phyloP scores from a whole-genome alignment of 2,888 invertebrate genomes.

The Xanthorhoe designata region DNA sequence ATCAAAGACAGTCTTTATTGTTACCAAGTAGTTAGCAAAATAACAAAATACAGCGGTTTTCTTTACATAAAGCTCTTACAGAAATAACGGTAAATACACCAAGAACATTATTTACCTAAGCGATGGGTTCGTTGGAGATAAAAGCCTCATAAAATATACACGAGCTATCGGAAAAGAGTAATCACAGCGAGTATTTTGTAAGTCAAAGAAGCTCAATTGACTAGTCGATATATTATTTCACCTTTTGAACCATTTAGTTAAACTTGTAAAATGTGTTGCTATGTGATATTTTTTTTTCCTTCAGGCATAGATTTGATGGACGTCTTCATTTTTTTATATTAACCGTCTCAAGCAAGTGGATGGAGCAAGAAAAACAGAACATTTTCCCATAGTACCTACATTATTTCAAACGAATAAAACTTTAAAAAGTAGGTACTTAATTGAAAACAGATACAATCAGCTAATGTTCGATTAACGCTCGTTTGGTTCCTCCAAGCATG shows the following conservation, averaged over 20 bases:
- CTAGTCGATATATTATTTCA: neutral
- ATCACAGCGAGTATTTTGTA: constrained; percentile 25
- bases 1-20: constrained; percentile 77
- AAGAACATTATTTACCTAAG: constrained; percentile 29
- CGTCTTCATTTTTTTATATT: no score
- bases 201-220: neutral
- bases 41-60: constrained; percentile 63
- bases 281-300: no score
- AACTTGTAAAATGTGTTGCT: no score
- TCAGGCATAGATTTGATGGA: no score
- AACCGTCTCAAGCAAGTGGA: no score
- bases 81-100: constrained; percentile 27
- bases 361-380: no score
- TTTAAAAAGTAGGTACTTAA: constrained; percentile 1
- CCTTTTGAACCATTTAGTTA: neutral
- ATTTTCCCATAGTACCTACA: no score
- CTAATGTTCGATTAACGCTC: constrained; percentile 10
- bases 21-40: constrained; percentile 69
- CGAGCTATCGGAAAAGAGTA: constrained; percentile 29
- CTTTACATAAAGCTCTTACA: constrained; percentile 44
- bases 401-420: no score
- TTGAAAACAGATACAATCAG: constrained; percentile 10
- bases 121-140: constrained; percentile 36
- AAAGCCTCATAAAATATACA: constrained; percentile 45
- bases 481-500: constrained; percentile 7